A percentile compares a stretch with the other conserved stretches of the same genome.
phyloP scores from a whole-genome alignment of 23 tunicate species.

The Trididemnum clinides region DNA sequence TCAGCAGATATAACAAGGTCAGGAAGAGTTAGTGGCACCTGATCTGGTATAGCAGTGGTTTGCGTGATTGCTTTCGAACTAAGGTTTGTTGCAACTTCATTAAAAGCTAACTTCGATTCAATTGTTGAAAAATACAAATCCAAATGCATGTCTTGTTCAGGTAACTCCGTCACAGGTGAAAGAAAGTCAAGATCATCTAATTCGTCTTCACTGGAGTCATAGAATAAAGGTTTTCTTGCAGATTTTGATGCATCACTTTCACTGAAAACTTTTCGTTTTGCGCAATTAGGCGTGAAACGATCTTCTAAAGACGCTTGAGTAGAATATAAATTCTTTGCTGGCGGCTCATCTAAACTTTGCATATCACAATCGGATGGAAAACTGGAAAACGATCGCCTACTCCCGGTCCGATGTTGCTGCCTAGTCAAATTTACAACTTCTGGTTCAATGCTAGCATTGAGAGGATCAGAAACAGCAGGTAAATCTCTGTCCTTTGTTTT shows the following conservation, averaged over 20 bases:
- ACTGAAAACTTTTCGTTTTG: neutral
- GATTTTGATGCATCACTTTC: neutral
- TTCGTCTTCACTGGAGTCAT: slow-evolving; percentile 32
- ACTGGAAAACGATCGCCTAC: neutral
- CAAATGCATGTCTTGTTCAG: neutral
- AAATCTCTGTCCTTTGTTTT: too few species aligned
- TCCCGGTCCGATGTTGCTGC: too few species aligned
- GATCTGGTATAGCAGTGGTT: neutral
- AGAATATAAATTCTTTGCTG: too few species aligned
- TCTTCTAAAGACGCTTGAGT: too few species aligned
- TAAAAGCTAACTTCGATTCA: neutral
- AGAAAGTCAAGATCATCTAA: slow-evolving; percentile 14
- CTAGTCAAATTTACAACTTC: too few species aligned
- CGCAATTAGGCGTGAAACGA: neutral
- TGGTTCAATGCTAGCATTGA: slow-evolving; percentile 15
- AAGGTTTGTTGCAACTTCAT: neutral
- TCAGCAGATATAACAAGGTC: slow-evolving; percentile 21
- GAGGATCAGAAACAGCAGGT: slow-evolving; percentile 13
- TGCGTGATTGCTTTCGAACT: neutral
- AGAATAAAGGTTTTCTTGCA: slow-evolving; percentile 26
- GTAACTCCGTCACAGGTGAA: neutral
- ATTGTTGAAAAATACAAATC: slow-evolving; percentile 1
- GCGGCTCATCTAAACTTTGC: too few species aligned
- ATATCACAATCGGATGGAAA: neutral
- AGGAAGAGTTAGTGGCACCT: neutral